Evolutionary conservation across 2,888 invertebrate species (phyloP), one percentile per base, ranked within the genome.

Genomic region (Antheraea yamamai): DNA sequence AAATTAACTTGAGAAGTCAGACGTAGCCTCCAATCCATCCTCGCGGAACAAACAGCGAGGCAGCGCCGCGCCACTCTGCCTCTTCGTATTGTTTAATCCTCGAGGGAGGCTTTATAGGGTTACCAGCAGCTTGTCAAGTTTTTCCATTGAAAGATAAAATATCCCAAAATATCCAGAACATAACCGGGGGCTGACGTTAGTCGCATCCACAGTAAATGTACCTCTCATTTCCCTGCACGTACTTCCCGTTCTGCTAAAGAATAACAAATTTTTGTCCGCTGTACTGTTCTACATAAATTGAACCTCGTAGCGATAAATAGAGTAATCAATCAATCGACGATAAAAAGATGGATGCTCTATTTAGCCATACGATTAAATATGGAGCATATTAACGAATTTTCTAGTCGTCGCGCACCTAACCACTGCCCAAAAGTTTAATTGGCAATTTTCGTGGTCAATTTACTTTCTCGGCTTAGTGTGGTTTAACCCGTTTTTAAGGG

Each of bases 21-120:
- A 70, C 39, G 35, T 70, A 35, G 30, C 68, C 51, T 55, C 35
- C 55, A 35, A 66, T 70, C 66, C 52, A 68, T 66, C 52, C 18
- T 74, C 51, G 58, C 64, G 75, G 39, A 75, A 55, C 72, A 73
- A 75, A 73, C 61, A 51, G 26, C 47, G 72, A 35, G n/a, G 72
- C 16, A 52, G 30, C 26, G 16, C 23, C 23, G 61, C 61, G 10
- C 61, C 30, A 14, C 64, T 66, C 64, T 52, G 72, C 39, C 61
- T 73, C 30, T 66, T 75, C 72, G 64, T 39, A 73, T 66, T 75
- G 58, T 75, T 64, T 72, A 72, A 73, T 66, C 72, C 72, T n/a
- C 39, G 51, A 51, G 61, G 39, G 61, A 52, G 51, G 8, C 12
- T 66, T 66, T 30, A 66, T 20, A 66, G 64, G 14, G 64, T 66